Base-by-base conservation (phyloP, 2,113 vertebrate genomes). In the Columba livia region DNA sequence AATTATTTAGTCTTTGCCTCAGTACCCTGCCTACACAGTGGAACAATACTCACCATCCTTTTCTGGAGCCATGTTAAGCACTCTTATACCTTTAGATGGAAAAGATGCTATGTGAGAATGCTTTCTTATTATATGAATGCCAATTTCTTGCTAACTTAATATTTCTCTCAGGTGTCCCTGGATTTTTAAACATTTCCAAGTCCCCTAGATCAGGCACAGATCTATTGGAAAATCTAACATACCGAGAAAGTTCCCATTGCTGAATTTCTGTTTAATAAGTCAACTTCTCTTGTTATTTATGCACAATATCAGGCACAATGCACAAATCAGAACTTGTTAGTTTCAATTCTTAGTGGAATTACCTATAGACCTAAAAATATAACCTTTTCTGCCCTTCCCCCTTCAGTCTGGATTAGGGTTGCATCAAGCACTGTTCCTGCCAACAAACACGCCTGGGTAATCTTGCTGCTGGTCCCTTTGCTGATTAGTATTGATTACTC, bases 401-500 rank as follows among this genome's bases (percentile, higher is more conserved):
- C 26, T 70, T 71, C 29, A 40, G 6, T 75, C 58, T 72, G 11
- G 51, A 18, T 38, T 19, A 47, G 42, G 6, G 15, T 57, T 85
- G n/a, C 44, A 40, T 40, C 40, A 77, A 44, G 9, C 0, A 1
- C 28, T 44, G 16, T 53, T 88, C 28, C 74, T 93, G 74, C 24
- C 34, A 47, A 40, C 78, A 60, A 84, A 25, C 40, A 50, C 60
- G 31, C 32, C 73, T 29, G 62, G 70, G 19, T 89, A 79, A 82
- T 87, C 71, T 88, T 64, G 44, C 61, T 89, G 57, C 73, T 60
- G 32, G 57, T 65, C 65, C 11, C 78, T 62, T 54, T 93, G 32
- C 53, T 94, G 83, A 81, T 84, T 92, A 32, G 11, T 81, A 92
- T 94, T 90, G 93, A 94, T 93, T 89, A 74, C 73, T 81, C 38